Evolutionary conservation across 1,140 invertebrate genomes (phyloP).

Genomic region (Plectus sambesii): DNA sequence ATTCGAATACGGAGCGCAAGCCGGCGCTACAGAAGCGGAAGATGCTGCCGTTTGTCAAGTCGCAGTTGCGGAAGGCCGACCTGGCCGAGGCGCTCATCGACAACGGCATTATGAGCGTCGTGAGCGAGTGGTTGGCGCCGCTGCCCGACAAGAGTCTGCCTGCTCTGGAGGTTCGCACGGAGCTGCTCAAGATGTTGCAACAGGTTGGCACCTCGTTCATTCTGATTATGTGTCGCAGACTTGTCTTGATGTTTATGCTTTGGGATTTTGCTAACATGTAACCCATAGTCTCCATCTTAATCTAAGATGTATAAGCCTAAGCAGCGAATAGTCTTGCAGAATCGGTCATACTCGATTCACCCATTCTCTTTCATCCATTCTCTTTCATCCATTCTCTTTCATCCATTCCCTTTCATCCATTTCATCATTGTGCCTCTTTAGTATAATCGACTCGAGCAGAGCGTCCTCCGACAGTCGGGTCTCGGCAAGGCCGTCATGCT

Average conservation of each 20-base stretch:
- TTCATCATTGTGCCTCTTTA: constrained; percentile 48
- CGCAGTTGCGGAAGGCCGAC: constrained; percentile 29
- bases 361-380: too few relatives aligned
- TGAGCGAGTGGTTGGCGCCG: constrained; percentile 60
- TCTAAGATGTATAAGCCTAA: too few relatives aligned
- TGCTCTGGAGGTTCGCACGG: constrained; percentile 76
- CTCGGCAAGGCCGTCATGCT: constrained; percentile 98
- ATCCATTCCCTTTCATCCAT: constrained; percentile 32
- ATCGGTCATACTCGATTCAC: constrained; percentile 3
- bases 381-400: too few relatives aligned
- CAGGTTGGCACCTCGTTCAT: constrained; percentile 57
- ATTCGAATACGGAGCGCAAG: constrained; percentile 30
- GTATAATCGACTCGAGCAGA: constrained; percentile 79
- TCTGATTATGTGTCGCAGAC: constrained; percentile 4
- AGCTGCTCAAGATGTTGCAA: constrained; percentile 68
- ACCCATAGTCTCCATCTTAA: too few relatives aligned
- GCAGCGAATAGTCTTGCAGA: constrained; percentile 12
- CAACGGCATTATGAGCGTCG: constrained; percentile 39
- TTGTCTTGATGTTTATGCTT: constrained; percentile 2
- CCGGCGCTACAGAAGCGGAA: constrained; percentile 40
- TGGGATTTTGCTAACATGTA: too few relatives aligned
- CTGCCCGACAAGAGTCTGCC: constrained; percentile 88
- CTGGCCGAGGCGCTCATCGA: constrained; percentile 40
- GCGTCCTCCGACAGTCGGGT: constrained; percentile 69
- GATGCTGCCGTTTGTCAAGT: constrained; percentile 30